Percentiles rank a stretch among this genome's conserved stretches.
Conservation (phyloP, 2,113 vertebrate species). For the Eolophus roseicapilla region DNA sequence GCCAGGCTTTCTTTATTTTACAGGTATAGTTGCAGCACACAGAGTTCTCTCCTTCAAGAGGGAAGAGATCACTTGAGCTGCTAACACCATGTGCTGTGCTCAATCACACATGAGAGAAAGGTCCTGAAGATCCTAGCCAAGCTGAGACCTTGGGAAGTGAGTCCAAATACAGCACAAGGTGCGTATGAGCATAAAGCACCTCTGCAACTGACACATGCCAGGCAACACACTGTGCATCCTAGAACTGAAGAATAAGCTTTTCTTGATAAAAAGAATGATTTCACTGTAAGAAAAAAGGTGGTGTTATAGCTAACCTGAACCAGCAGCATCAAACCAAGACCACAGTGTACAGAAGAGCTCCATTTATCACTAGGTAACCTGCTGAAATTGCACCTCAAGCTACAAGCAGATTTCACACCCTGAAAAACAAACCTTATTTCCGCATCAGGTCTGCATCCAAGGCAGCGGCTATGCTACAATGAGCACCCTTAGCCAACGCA, state of each 20-base stretch:
- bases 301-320: neutral
- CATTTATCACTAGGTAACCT: neutral
- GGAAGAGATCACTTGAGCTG: neutral
- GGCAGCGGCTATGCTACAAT: neutral
- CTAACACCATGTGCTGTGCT: neutral
- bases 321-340: neutral
- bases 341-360: neutral
- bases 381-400: neutral
- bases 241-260: neutral
- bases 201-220: neutral
- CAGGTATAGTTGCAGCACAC: neutral
- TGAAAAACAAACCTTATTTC: neutral
- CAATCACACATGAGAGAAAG: neutral
- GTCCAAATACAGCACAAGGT: rapidly evolving
- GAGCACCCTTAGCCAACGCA: neutral
- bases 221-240: rapidly evolving
- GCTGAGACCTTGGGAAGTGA: neutral
- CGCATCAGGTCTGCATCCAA: rapidly evolving
- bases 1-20: neutral
- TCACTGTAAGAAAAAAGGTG: neutral
- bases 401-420: neutral
- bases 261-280: neutral
- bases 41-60: neutral
- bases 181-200: neutral
- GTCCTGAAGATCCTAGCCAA: neutral